Evolutionary conservation across 2,113 vertebrate genomes (phyloP).

Genomic region (Acanthisitta chloris): DNA sequence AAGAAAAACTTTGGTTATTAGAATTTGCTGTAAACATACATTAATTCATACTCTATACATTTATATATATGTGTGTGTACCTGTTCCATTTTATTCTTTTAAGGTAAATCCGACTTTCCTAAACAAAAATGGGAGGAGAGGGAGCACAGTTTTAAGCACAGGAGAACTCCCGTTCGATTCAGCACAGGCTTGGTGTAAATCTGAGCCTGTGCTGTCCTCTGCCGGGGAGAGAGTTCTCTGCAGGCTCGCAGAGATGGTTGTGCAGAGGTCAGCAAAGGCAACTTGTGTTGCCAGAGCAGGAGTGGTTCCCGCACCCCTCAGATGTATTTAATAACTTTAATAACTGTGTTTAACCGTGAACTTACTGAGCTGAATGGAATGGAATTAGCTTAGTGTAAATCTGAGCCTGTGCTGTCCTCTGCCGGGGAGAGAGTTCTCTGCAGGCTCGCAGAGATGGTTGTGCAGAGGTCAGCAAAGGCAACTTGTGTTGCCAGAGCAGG

Average conservation of each 20-base stretch:
- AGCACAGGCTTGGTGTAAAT: neutral
- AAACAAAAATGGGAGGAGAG: neutral
- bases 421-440: neutral
- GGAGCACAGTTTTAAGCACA: neutral
- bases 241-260: neutral
- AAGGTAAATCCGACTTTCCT: neutral
- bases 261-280: too few relatives aligned
- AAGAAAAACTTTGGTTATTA: neutral
- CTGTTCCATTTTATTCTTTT: neutral
- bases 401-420: slow-evolving; percentile 22
- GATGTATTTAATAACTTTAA: too few relatives aligned
- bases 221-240: neutral
- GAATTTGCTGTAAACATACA: neutral
- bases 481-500: too few relatives aligned
- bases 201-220: slow-evolving; percentile 22
- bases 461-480: too few relatives aligned
- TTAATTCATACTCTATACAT: neutral
- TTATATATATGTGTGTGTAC: fast-evolving
- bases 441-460: neutral
- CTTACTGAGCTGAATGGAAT: too few relatives aligned
- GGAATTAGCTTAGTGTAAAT: neutral
- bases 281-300: too few relatives aligned
- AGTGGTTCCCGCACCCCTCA: too few relatives aligned
- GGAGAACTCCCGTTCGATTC: neutral
- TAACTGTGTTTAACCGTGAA: too few relatives aligned